Conservation (phyloP, 2,113 vertebrate genomes). For the Lucifuga dentata region DNA sequence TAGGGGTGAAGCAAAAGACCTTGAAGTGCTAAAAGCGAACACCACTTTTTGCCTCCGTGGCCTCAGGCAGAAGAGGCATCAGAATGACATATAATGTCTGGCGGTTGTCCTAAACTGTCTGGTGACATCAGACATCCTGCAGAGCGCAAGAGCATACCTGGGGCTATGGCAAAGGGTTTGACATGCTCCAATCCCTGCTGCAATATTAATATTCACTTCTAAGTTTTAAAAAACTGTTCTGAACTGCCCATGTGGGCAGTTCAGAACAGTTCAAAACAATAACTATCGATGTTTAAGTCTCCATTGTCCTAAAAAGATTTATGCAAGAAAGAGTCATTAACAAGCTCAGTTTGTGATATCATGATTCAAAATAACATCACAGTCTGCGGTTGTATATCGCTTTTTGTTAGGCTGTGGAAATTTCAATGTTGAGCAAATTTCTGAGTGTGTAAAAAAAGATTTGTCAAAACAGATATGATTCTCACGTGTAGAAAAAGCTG, state of each 20-base stretch:
- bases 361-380: too few relatives aligned
- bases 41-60: conserved; percentile 18
- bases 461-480: too few relatives aligned
- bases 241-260: not conserved
- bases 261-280: too few relatives aligned
- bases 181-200: conserved; percentile 37
- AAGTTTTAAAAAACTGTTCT: conserved; percentile 49
- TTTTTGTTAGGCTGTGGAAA: too few relatives aligned
- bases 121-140: conserved; percentile 40
- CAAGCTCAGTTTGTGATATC: too few relatives aligned
- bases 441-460: too few relatives aligned
- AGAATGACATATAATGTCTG: conserved; percentile 48
- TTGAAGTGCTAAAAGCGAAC: conserved; percentile 67
- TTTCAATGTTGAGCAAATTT: too few relatives aligned
- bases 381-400: too few relatives aligned
- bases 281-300: too few relatives aligned
- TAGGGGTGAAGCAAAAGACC: conserved; percentile 42
- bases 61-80: conserved; percentile 40
- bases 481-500: too few relatives aligned
- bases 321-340: too few relatives aligned
- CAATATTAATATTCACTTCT: conserved; percentile 46
- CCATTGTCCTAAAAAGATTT: too few relatives aligned
- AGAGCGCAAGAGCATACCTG: conserved; percentile 31
- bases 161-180: conserved; percentile 45
- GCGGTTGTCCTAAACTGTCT: conserved; percentile 54